Percentiles rank a stretch among this genome's conserved stretches.
These are phyloP conservation scores for Dufourea novaeangliae DNA, from an alignment of 1,140 invertebrate species.

Conservation along the genomic window DNA sequence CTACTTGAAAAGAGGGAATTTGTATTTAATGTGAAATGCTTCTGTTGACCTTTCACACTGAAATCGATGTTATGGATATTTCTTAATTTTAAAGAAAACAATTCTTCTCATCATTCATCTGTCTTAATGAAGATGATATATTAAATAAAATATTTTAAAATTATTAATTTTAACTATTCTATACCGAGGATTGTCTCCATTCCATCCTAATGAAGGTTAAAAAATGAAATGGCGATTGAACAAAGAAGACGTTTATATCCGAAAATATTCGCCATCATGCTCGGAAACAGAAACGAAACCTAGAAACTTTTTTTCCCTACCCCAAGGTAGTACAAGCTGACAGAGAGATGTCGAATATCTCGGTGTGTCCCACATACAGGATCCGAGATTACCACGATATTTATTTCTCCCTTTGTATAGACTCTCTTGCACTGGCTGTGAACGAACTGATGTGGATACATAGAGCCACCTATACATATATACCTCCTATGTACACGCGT, in stretches of 20 bases:
- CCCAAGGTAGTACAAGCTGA: neutral
- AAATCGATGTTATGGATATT: too few species aligned
- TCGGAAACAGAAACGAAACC: neutral
- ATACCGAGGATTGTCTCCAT: too few species aligned
- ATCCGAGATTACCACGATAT: conserved; percentile 66
- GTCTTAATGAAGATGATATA: too few species aligned
- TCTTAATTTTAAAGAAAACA: too few species aligned
- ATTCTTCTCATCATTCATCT: too few species aligned
- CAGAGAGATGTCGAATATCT: conserved; percentile 19
- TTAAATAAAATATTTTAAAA: too few species aligned
- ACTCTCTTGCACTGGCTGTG: conserved; percentile 13
- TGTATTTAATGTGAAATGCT: too few species aligned
- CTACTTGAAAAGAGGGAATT: too few species aligned
- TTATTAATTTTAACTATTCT: too few species aligned
- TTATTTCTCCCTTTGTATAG: conserved; percentile 69
- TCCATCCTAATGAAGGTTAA: too few species aligned
- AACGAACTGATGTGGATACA: conserved; percentile 42
- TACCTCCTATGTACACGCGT: neutral
- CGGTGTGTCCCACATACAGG: conserved; percentile 48
- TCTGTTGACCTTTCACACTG: too few species aligned
- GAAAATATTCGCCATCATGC: neutral
- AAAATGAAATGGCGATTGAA: neutral
- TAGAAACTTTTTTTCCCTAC: neutral
- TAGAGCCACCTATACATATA: neutral
- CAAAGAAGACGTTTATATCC: neutral